phyloP scores from a whole-genome alignment of 2,113 vertebrate genomes.

The Plotosus lineatus region DNA sequence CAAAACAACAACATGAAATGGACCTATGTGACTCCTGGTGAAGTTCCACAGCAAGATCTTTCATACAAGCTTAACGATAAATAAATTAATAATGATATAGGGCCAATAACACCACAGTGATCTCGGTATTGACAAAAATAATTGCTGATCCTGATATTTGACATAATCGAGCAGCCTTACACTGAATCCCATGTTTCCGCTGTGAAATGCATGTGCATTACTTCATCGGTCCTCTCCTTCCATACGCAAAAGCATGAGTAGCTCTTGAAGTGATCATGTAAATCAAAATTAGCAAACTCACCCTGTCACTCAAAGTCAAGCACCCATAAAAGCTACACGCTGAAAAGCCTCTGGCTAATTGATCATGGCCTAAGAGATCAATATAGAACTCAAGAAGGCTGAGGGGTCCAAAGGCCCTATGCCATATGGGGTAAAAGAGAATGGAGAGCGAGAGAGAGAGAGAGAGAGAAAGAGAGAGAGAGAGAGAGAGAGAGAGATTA shows the following conservation, averaged over 20 bases:
- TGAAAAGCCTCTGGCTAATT: constrained; percentile 46
- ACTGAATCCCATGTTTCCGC: too few relatives aligned
- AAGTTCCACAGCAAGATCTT: too few relatives aligned
- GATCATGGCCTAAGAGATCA: constrained; percentile 32
- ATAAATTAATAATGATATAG: too few relatives aligned
- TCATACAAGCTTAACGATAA: too few relatives aligned
- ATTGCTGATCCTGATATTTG: too few relatives aligned
- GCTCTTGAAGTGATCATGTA: not conserved
- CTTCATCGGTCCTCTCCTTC: not conserved
- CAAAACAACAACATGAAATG: too few relatives aligned
- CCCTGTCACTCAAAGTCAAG: not conserved
- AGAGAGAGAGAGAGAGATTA: not conserved
- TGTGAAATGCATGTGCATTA: not conserved
- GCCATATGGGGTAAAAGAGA: not conserved
- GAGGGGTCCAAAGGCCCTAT: constrained; percentile 35
- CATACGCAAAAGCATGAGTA: not conserved
- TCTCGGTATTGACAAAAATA: too few relatives aligned
- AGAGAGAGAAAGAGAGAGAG: not conserved
- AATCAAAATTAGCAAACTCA: not conserved
- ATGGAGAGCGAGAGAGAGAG: not conserved
- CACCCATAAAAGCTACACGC: constrained; percentile 10
- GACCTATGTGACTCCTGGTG: too few relatives aligned
- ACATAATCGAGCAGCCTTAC: too few relatives aligned
- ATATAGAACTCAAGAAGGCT: constrained; percentile 35
- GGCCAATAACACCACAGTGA: too few relatives aligned